phyloP scores from a whole-genome alignment of 2,888 invertebrate species.

The Catotricha subobsoleta region DNA sequence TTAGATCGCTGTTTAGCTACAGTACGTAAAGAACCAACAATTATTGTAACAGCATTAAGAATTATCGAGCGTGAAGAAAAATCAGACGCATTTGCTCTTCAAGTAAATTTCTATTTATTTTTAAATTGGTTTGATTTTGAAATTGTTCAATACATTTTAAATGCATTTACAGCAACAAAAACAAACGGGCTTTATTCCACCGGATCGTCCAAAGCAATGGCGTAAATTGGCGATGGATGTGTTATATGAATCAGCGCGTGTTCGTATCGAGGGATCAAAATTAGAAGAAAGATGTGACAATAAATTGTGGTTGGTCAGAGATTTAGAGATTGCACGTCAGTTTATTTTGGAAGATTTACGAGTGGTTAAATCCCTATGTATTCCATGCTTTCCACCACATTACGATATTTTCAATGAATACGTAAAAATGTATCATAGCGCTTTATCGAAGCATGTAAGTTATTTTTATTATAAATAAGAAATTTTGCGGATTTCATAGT shows the following conservation, averaged over 20 bases:
- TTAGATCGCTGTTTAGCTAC: slow-evolving; percentile 81
- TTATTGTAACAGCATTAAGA: slow-evolving; percentile 86
- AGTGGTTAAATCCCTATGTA: slow-evolving; percentile 75
- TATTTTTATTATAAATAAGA: background rate
- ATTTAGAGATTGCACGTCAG: slow-evolving; percentile 74
- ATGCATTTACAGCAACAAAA: slow-evolving; percentile 49
- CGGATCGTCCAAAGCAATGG: slow-evolving; percentile 88
- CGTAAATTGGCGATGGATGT: slow-evolving; percentile 69
- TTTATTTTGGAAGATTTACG: slow-evolving; percentile 78
- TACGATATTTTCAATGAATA: slow-evolving; percentile 86
- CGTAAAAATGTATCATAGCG: slow-evolving; percentile 84
- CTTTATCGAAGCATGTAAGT: slow-evolving; percentile 61
- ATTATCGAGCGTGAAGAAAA: slow-evolving; percentile 96
- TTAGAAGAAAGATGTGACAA: slow-evolving; percentile 79
- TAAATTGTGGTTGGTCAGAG: slow-evolving; percentile 90
- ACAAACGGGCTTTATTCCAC: slow-evolving; percentile 78
- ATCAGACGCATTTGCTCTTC: slow-evolving; percentile 71
- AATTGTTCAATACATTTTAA: slow-evolving; percentile 1
- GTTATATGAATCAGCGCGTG: slow-evolving; percentile 56
- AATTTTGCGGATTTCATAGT: background rate
- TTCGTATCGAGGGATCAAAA: slow-evolving; percentile 85
- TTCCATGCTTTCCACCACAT: slow-evolving; percentile 88
- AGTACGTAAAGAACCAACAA: slow-evolving; percentile 83
- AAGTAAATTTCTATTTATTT: slow-evolving; percentile 25
- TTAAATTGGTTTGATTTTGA: background rate